Evolutionary conservation across 2,888 invertebrate genomes (phyloP), one percentile per base, ranked within the genome.

Genomic region (Penaeus monodon): DNA sequence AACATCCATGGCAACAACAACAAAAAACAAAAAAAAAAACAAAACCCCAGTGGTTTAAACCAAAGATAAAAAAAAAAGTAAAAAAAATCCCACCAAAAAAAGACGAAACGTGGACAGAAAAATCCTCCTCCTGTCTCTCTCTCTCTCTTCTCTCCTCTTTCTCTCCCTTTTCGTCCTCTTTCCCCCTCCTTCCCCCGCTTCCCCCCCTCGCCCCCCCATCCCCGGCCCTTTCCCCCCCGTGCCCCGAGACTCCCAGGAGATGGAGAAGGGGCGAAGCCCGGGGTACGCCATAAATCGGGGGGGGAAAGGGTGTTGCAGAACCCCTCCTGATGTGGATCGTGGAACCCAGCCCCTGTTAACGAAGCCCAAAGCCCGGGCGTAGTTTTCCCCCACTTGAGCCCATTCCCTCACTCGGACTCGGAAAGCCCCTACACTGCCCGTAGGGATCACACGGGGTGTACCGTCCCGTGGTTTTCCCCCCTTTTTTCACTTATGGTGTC

Each of bases 361-460:
- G 99, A 99, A 93, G 99, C 99, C 99, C 99, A 99, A 93, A 99
- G 92, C 99, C 99, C 94, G 99, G 99, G 92, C 99, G 96, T 92
- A 99, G 94, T 93, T 99, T 98, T 94, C 99, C 99, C 93, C 98
- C 94, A 93, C 98, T 96, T 99, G 99, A 92, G 98, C 98, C 97
- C 95, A 96, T 96, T 44, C 74, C 74, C 91, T 86, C 84, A 73
- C 86, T 76, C n/a, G 63, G 29, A n/a, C 49, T 66, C 22, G 44
- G 24, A 65, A 78, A 49, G 49, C 82, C 82, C 82, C 82, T 83
- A 77, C 83, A 80, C 63, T 65, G 65, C n/a, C n/a, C 63, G 84
- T 79, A 83, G 84, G 84, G 84, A 88, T 80, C 64, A 80, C 81
- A 38, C 44, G 57, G 57, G 84, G 64, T 29, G 17, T 81, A 38